Base-by-base conservation (phyloP, 1,140 invertebrate genomes). In the Scaptomyza graminum region DNA sequence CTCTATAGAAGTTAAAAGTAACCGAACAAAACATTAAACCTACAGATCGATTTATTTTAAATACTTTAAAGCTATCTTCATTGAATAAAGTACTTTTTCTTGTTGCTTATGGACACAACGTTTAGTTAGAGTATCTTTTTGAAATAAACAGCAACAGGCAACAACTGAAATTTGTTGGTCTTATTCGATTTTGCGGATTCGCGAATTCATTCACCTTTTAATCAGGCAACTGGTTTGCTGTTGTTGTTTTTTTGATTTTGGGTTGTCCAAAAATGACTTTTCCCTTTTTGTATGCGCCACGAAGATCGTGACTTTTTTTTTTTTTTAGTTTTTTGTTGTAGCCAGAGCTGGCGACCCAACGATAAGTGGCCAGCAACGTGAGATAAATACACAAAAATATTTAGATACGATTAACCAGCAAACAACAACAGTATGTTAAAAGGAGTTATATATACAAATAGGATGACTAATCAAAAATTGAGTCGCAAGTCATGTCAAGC, bases 151-250 rank as follows among this genome's bases (percentile, higher is more conserved):
- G 55, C 28, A 64, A 37, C 39, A 64, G 28, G 5, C 51, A 46
- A 28, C 28, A 57, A 70, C 37, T 64, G 59, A 70, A 76, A 63
- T 65, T 34, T 56, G 51, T 28, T 28, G 51, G 73, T 28, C 1
- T 46, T 31, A 37, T 44, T 46, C 37, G 8, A 3, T 44, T 25
- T 47, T 47, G 69, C 62, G 63, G 47, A 50, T 80, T 65, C 47
- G 68, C 66, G 47, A 87, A 87, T 85, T 85, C 82, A 85, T 85
- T 87, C 82, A 87, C 82, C 82, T 87, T 85, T 82, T 85, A 85
- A 85, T 87, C 82, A 82, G 49, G 75, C 68, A 82, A 87, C 85
- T 79, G 74, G 85, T 84, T 85, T 55, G 43, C 55, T 72, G 44
- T 76, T 78, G 43, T 55, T 52, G 55, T 49, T 59, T 49, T 44